Base-by-base conservation (phyloP, 2,113 vertebrate genomes). In the Bos javanicus region DNA sequence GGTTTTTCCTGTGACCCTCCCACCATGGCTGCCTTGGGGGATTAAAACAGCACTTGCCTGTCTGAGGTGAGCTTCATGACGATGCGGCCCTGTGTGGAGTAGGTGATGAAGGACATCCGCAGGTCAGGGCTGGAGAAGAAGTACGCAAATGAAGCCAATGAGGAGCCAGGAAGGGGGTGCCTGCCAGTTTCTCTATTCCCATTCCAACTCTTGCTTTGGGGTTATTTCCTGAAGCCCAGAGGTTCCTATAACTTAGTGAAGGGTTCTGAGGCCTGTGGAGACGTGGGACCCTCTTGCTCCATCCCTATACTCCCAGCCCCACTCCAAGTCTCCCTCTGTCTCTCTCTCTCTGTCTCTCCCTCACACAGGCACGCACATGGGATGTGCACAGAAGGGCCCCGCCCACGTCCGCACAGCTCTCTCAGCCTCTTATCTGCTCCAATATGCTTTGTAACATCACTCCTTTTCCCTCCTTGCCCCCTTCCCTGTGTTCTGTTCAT, bases 81-180 rank as follows among this genome's bases (percentile, higher is more conserved):
- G 1, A 99, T 99, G 4, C 97, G 98, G 82, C 99, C 99, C 28
- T 95, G 97, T 5, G 99, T 99, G 80, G 99, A 99, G 98, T 99
- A 99, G 76, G 99, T 99, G 0, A 99, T 99, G 98, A 99, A 99
- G 46, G 99, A 99, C 98, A 99, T 99, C 74, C 99, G 98, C 97
- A 99, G 78, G 98, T 99, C 99, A 12, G 99, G 99, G 97, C 99
- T 99, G 98, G 28, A 94, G 88, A 43, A 43, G 36, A 85, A 50
- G 30, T 4, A 21, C 52, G 10, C 9, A 13, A 21, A 4, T 2
- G 6, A 94, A 2, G 2, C 19, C n/a, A 6, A 3, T 3, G 17
- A 94, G 52, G 10, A 89, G 2, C 43, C 59, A 82, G 33, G 33
- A 25, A 57, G 1, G 1, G 10, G 12, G 3, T 6, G 14, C 23